Conservation (phyloP, 2,888 invertebrate species). For the Leucophenga maculata region DNA sequence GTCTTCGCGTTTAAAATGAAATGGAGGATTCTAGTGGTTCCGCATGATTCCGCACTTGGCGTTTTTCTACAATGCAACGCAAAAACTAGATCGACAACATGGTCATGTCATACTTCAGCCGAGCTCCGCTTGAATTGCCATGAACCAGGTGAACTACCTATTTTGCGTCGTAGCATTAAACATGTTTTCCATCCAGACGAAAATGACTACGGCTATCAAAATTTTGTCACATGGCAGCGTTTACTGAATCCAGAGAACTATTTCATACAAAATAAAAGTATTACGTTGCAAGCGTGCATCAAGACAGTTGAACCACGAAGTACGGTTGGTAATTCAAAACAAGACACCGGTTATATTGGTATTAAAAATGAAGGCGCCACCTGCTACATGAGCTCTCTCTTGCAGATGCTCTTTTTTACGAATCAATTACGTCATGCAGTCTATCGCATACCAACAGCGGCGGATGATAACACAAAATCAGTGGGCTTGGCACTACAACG, state of each 20-base stretch:
- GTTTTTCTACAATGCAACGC: slow-evolving; percentile 97
- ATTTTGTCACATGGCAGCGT: slow-evolving; percentile 96
- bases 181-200: slow-evolving; percentile 92
- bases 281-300: slow-evolving; percentile 85
- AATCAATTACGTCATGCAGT: slow-evolving; percentile 93
- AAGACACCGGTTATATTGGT: slow-evolving; percentile 91
- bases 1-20: slow-evolving; percentile 96
- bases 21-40: slow-evolving; percentile 99
- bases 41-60: slow-evolving; percentile 77
- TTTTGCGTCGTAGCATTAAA: slow-evolving; percentile 88
- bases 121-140: slow-evolving; percentile 92
- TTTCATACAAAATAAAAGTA: slow-evolving; percentile 91
- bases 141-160: slow-evolving; percentile 90
- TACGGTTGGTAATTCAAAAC: too few relatives aligned
- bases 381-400: slow-evolving; percentile 99
- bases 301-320: slow-evolving; percentile 93
- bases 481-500: slow-evolving; percentile 93
- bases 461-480: slow-evolving; percentile 94
- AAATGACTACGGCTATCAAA: slow-evolving; percentile 96
- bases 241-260: slow-evolving; percentile 92
- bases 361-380: slow-evolving; percentile 99
- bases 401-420: slow-evolving; percentile 98
- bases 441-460: slow-evolving; percentile 99
- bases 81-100: slow-evolving; percentile 94
- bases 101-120: slow-evolving; percentile 98